Evolutionary conservation across 2,797 vertebrate species (phyloP).

Genomic region (Dipus sagitta): DNA sequence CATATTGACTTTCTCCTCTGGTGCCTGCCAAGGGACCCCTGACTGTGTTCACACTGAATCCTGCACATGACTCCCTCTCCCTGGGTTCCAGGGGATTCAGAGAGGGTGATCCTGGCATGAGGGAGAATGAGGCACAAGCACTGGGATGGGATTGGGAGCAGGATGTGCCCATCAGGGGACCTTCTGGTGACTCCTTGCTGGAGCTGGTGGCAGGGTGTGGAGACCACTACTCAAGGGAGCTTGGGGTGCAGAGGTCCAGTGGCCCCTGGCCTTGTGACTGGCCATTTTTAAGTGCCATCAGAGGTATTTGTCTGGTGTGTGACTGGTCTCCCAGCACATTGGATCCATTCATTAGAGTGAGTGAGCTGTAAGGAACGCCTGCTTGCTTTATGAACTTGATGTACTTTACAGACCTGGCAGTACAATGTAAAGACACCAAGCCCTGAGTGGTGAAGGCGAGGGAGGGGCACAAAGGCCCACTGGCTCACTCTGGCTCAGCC

Average conservation of each 20-base stretch:
- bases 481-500: neutral
- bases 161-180: neutral
- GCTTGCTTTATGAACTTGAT: neutral
- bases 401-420: neutral
- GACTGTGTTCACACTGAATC: no score
- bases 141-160: neutral
- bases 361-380: accelerated
- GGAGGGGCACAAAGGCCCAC: neutral
- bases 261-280: neutral
- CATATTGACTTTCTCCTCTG: accelerated
- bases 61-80: accelerated
- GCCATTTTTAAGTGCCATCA: neutral
- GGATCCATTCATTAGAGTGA: neutral
- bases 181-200: neutral
- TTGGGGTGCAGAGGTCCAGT: neutral
- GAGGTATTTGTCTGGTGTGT: neutral
- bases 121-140: neutral
- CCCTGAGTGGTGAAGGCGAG: neutral
- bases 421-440: neutral
- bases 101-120: neutral
- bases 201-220: neutral
- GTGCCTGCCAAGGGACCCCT: neutral
- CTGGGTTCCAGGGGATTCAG: neutral
- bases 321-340: neutral
- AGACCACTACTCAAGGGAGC: neutral